Conservation (phyloP, 2,797 vertebrate species). For the Urocyon cinereoargenteus region DNA sequence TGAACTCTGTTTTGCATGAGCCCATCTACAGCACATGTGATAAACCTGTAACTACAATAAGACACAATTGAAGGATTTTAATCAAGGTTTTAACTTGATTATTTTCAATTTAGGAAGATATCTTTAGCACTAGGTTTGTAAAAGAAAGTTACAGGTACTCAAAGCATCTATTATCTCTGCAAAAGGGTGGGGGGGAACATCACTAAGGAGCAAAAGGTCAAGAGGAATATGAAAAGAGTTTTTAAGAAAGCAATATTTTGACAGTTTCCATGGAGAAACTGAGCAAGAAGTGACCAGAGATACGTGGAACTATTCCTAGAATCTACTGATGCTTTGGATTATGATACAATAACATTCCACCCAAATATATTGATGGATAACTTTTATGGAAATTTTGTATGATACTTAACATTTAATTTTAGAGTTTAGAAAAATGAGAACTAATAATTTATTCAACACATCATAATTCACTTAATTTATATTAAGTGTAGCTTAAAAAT, state of each 20-base stretch:
- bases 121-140: background rate
- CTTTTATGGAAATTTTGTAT: background rate
- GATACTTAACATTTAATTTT: background rate
- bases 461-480: background rate
- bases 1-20: background rate
- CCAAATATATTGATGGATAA: background rate
- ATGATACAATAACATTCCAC: background rate
- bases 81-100: background rate
- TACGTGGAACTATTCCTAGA: background rate
- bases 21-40: background rate
- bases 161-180: background rate
- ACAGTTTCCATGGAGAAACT: background rate
- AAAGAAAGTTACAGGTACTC: background rate
- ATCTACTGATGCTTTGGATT: background rate
- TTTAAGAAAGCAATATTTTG: background rate
- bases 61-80: background rate
- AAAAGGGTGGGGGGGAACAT: background rate
- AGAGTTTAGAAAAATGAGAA: background rate
- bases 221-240: background rate
- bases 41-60: background rate
- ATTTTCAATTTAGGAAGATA: background rate
- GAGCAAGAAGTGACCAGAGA: background rate
- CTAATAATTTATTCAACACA: background rate
- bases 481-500: background rate
- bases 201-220: background rate